Percentiles rank a stretch among this genome's conserved stretches.
phyloP scores from a whole-genome alignment of 1,140 invertebrate species.

The Paralvinella palmiformis region DNA sequence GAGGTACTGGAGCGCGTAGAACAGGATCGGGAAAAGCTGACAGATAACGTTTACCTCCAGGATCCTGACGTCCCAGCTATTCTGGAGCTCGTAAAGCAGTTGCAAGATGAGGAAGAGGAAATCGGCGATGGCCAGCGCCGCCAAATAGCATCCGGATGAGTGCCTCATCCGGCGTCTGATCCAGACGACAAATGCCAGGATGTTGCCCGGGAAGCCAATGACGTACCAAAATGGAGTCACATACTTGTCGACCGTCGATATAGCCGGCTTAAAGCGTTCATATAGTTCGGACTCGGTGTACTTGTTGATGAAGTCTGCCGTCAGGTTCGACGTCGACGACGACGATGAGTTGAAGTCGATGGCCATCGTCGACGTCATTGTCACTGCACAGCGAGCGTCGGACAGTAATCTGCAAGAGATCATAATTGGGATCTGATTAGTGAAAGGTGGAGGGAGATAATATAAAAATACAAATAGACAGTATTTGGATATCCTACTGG shows the following conservation, averaged over 20 bases:
- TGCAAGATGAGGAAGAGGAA: constrained; percentile 16
- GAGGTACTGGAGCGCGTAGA: constrained; percentile 33
- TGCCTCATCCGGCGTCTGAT: constrained; percentile 16
- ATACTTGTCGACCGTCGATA: constrained; percentile 6
- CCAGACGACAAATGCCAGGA: constrained; percentile 17
- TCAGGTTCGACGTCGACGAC: not conserved
- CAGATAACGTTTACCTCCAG: constrained; percentile 27
- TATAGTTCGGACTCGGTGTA: not conserved
- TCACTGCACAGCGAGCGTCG: not conserved
- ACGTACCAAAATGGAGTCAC: constrained; percentile 15
- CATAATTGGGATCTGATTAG: not conserved
- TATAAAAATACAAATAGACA: not conserved
- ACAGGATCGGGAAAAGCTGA: constrained; percentile 29
- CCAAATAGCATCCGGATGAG: constrained; percentile 18
- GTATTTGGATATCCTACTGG: not conserved
- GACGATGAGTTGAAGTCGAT: not conserved
- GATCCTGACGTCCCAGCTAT: constrained; percentile 18
- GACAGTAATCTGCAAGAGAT: not conserved
- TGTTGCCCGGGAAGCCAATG: constrained; percentile 20
- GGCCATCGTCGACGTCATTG: not conserved
- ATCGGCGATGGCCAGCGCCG: constrained; percentile 15
- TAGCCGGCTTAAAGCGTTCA: not conserved
- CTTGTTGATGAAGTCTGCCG: not conserved
- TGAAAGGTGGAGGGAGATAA: not conserved
- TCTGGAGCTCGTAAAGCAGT: constrained; percentile 18